phyloP scores from a whole-genome alignment of 1,140 invertebrate genomes.

The Palaemon carinicauda region DNA sequence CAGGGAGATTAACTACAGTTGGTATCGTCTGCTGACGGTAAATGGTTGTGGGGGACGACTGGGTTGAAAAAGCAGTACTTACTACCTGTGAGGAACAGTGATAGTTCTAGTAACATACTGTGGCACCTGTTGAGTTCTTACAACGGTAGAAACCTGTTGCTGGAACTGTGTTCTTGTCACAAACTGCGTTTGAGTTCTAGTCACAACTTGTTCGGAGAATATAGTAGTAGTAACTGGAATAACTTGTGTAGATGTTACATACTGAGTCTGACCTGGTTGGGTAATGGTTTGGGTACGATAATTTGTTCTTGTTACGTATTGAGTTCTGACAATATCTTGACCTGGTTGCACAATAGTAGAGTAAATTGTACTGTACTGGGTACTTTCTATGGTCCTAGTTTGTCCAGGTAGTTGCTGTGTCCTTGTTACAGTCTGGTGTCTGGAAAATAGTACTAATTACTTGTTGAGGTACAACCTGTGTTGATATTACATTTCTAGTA shows the following conservation, averaged over 20 bases:
- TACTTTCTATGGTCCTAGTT: conserved; percentile 25
- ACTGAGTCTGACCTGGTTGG: conserved; percentile 39
- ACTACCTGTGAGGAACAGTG: conserved; percentile 42
- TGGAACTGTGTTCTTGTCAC: conserved; percentile 42
- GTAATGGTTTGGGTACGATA: neutral
- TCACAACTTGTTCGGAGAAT: conserved; percentile 28
- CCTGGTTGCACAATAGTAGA: neutral
- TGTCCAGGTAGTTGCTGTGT: conserved; percentile 30
- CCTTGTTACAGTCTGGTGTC: conserved; percentile 34
- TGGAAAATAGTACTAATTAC: conserved; percentile 11
- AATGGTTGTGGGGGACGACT: conserved; percentile 45
- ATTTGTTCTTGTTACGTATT: neutral
- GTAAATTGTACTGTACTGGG: conserved; percentile 11
- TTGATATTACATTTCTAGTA: conserved; percentile 8
- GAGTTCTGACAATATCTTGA: neutral
- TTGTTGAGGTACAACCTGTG: conserved; percentile 17
- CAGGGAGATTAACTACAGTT: conserved; percentile 24
- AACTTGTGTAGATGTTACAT: conserved; percentile 41
- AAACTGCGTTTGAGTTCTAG: conserved; percentile 53
- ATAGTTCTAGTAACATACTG: conserved; percentile 46
- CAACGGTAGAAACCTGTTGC: conserved; percentile 20
- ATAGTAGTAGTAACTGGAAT: conserved; percentile 48
- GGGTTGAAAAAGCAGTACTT: conserved; percentile 26
- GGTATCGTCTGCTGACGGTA: conserved; percentile 21
- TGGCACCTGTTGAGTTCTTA: conserved; percentile 45